phyloP scores from a whole-genome alignment of 2,888 invertebrate species.

The Ceriagrion tenellum region DNA sequence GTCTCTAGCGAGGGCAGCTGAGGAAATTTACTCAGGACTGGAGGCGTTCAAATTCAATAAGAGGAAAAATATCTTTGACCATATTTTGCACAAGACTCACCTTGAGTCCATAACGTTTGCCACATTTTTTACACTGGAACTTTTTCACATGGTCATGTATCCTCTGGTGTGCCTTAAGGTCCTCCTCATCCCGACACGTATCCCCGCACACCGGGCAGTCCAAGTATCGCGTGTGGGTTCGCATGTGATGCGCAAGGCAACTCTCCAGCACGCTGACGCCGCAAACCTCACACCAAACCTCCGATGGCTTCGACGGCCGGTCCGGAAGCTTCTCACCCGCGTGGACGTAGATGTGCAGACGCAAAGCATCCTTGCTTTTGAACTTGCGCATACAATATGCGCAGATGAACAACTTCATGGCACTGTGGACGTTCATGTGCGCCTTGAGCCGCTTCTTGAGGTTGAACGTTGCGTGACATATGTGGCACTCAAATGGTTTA shows the following conservation, averaged over 20 bases:
- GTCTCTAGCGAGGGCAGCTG: too few species aligned
- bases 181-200: not conserved
- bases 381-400: not conserved
- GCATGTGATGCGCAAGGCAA: conserved; percentile 26
- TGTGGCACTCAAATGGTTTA: not conserved
- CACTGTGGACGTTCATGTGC: not conserved
- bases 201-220: not conserved
- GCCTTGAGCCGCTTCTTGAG: conserved; percentile 10
- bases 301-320: not conserved
- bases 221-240: not conserved
- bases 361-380: not conserved
- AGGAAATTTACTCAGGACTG: too few species aligned
- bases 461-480: conserved; percentile 4
- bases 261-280: not conserved
- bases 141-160: not conserved
- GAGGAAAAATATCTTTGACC: too few species aligned
- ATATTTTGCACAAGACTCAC: not conserved
- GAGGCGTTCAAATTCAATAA: too few species aligned
- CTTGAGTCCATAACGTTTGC: not conserved
- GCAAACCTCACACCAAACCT: conserved; percentile 5
- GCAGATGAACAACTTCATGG: conserved; percentile 6
- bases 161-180: not conserved
- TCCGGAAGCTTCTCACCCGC: not conserved
- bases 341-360: conserved; percentile 2
- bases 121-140: not conserved